Evolutionary conservation across 2,113 vertebrate genomes (phyloP).

Genomic region (Anas platyrhynchos): DNA sequence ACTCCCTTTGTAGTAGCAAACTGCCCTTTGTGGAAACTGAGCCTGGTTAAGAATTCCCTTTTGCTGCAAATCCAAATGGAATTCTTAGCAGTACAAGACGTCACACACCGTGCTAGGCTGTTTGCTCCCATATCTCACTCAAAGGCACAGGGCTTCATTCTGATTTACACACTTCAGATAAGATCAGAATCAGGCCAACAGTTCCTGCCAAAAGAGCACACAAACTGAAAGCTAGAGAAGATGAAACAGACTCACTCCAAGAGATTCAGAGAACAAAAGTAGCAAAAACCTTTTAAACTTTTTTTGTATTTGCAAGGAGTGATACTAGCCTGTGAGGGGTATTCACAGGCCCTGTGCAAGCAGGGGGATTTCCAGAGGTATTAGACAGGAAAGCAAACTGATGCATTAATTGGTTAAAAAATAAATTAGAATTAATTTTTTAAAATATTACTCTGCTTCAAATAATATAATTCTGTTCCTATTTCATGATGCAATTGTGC

Average conservation of each 20-base stretch:
- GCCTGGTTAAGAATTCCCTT: constrained; percentile 58
- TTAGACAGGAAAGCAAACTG: background rate
- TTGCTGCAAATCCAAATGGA: background rate
- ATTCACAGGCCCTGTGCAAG: background rate
- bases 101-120: background rate
- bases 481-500: background rate
- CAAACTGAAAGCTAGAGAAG: constrained; percentile 51
- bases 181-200: constrained; percentile 55
- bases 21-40: constrained; percentile 33
- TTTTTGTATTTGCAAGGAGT: constrained; percentile 6
- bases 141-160: constrained; percentile 32
- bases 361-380: background rate
- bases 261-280: constrained; percentile 34
- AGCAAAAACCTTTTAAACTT: constrained; percentile 30
- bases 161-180: constrained; percentile 52
- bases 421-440: background rate
- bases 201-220: constrained; percentile 44
- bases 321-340: background rate
- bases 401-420: background rate
- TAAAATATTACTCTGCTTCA: background rate
- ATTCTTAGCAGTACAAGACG: constrained; percentile 30
- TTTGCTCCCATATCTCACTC: constrained; percentile 37
- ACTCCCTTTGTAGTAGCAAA: constrained; percentile 39
- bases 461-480: background rate
- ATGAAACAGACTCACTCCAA: constrained; percentile 48